phyloP scores from a whole-genome alignment of 1,140 invertebrate genomes.

The Ruditapes philippinarum region DNA sequence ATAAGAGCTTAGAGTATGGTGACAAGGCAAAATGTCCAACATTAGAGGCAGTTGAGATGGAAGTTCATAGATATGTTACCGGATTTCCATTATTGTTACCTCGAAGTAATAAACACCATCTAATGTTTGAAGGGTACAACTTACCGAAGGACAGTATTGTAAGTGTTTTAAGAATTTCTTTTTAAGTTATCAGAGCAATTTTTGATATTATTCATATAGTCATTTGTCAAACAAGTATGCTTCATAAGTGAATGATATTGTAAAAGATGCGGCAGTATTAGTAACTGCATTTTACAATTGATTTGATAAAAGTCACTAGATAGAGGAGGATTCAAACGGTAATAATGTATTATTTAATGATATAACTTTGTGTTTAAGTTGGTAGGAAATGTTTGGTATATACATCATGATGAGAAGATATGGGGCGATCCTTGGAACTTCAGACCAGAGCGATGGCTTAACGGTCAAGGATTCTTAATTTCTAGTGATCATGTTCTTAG shows the following conservation, averaged over 20 bases:
- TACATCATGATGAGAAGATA: slow-evolving; percentile 82
- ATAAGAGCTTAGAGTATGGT: background rate
- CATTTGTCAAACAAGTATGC: too few relatives aligned
- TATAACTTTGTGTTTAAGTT: slow-evolving; percentile 55
- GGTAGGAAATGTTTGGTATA: slow-evolving; percentile 80
- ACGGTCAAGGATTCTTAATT: slow-evolving; percentile 89
- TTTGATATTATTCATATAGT: too few relatives aligned
- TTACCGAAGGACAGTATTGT: background rate
- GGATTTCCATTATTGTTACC: background rate
- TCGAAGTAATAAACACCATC: background rate
- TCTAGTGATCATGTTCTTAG: background rate
- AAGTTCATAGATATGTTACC: background rate
- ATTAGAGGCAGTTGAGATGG: background rate
- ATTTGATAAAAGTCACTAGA: too few relatives aligned
- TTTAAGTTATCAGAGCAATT: too few relatives aligned
- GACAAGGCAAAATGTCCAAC: background rate
- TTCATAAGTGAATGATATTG: too few relatives aligned
- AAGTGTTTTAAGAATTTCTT: too few relatives aligned
- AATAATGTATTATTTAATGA: too few relatives aligned
- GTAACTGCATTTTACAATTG: too few relatives aligned
- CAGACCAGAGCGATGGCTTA: slow-evolving; percentile 91
- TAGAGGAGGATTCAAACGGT: too few relatives aligned
- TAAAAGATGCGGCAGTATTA: too few relatives aligned
- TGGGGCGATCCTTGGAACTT: slow-evolving; percentile 91
- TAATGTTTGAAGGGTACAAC: background rate